Base-by-base conservation (phyloP, 1,140 invertebrate species). In the Conopomorpha cramerella region DNA sequence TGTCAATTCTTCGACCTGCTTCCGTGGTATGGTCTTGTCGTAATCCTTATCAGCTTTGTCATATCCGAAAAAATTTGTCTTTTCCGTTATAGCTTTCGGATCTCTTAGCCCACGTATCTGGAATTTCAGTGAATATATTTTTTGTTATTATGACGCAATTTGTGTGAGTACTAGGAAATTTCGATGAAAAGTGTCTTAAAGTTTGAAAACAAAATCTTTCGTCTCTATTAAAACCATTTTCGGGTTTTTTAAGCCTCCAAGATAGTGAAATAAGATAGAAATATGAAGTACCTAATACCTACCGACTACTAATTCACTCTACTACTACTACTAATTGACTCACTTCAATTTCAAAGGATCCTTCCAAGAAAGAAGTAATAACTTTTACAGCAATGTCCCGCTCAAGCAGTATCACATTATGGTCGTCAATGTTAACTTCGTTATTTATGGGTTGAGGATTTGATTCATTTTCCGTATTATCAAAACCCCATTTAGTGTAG, bases 401-500 rank as follows among this genome's bases (percentile, higher is more conserved):
- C 2, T 41, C 10, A 16, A 68, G 23, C n/a, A 46, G 51, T 32
- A 65, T 13, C 2, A 44, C 35, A 16, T 59, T 49, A 33, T 56
- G 49, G 30, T 63, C 53, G 7, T 58, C 50, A 17, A 68, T 55
- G 29, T 48, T 27, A 0, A 55, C 16, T n/a, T 42, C 35, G 1
- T 28, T 14, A 25, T 45, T 49, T 14, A 65, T 8, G 8, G 29
- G 15, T 36, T 48, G 39, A 14, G 14, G 40, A 32, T 44, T 27
- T 2, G 59, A 60, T 29, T 39, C 33, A 27, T 54, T 51, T 17
- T 33, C 35, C 32, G 51, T 46, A 3, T 46, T 32, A 3, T 41
- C 43, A 12, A 68, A 27, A 16, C 18, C 49, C 63, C 66, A 67
- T 18, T 49, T 44, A 2, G 57, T 61, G 30, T 59, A 67, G 16